Percentiles rank a stretch among this genome's conserved stretches.
These are phyloP conservation scores for Drosophila austrosaltans DNA, from an alignment of 2,888 invertebrate species.

Conservation along the genomic window DNA sequence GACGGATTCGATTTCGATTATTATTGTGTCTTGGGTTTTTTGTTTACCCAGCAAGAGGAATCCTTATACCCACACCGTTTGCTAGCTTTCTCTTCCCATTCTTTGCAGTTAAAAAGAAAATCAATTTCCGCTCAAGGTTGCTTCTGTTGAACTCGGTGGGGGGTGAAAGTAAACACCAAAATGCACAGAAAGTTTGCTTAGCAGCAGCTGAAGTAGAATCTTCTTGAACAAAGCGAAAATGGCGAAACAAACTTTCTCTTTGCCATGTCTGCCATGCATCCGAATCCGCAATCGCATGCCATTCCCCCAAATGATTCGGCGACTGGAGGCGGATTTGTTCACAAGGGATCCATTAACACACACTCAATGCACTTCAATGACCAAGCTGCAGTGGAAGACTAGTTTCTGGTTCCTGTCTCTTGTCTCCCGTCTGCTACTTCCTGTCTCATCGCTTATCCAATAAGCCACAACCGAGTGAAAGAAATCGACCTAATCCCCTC, in stretches of 20 bases:
- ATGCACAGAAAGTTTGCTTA: slow-evolving; percentile 60
- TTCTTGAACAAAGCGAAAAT: slow-evolving; percentile 58
- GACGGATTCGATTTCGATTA: slow-evolving; percentile 74
- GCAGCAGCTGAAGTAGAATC: slow-evolving; percentile 34
- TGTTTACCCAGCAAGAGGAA: slow-evolving; percentile 58
- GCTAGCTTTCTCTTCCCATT: not conserved
- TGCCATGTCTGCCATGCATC: slow-evolving; percentile 53
- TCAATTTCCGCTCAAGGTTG: slow-evolving; percentile 66
- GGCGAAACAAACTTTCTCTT: slow-evolving; percentile 64
- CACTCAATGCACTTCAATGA: slow-evolving; percentile 93
- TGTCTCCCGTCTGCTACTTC: slow-evolving; percentile 86
- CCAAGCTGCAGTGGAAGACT: slow-evolving; percentile 87
- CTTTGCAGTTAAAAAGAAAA: slow-evolving; percentile 47
- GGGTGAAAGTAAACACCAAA: slow-evolving; percentile 59
- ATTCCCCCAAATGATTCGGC: slow-evolving; percentile 82
- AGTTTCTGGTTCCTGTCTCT: slow-evolving; percentile 89
- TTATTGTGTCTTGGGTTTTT: slow-evolving; percentile 65
- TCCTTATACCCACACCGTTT: not conserved
- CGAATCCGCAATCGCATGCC: slow-evolving; percentile 27
- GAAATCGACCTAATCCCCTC: slow-evolving; percentile 55
- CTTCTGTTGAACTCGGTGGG: slow-evolving; percentile 2
- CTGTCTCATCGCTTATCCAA: slow-evolving; percentile 53
- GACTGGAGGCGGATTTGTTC: slow-evolving; percentile 90
- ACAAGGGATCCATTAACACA: slow-evolving; percentile 92
- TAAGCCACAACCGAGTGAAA: slow-evolving; percentile 64